Evolutionary conservation across 2,888 invertebrate species (phyloP).

Genomic region (Acanthoscelides obtectus): DNA sequence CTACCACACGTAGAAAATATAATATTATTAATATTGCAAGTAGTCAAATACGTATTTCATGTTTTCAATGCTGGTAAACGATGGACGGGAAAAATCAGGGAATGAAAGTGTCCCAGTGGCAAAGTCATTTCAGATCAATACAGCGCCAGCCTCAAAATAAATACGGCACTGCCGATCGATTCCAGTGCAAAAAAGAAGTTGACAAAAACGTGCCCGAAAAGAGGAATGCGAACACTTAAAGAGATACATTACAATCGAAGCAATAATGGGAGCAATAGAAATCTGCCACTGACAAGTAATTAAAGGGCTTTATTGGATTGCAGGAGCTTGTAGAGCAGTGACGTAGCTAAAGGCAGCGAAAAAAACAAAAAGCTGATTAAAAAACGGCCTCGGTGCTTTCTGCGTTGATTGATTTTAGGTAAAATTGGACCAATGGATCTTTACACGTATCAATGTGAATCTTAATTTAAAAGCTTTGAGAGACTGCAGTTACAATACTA

Average conservation of each 20-base stretch:
- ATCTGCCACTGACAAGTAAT: conserved; percentile 42
- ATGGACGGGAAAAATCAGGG: no score
- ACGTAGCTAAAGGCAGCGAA: background rate
- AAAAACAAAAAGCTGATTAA: background rate
- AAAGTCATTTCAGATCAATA: background rate
- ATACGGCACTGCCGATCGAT: background rate
- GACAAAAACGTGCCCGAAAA: conserved; percentile 1
- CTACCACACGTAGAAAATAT: no score
- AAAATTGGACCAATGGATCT: no score
- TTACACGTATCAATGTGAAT: no score
- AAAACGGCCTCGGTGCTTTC: no score
- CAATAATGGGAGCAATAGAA: conserved; percentile 38
- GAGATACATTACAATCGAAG: conserved; percentile 29
- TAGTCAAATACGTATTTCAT: no score
- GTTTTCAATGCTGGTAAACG: no score
- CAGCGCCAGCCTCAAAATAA: background rate
- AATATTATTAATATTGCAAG: no score
- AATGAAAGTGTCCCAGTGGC: no score
- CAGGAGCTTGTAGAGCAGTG: background rate
- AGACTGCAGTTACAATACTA: no score
- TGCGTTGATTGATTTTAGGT: no score
- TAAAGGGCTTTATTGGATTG: conserved; percentile 38
- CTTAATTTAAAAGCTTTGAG: no score
- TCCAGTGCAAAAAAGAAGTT: background rate
- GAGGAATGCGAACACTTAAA: conserved; percentile 8